phyloP scores from a whole-genome alignment of 1,140 invertebrate genomes.

The Zaprionus kolodkinae region DNA sequence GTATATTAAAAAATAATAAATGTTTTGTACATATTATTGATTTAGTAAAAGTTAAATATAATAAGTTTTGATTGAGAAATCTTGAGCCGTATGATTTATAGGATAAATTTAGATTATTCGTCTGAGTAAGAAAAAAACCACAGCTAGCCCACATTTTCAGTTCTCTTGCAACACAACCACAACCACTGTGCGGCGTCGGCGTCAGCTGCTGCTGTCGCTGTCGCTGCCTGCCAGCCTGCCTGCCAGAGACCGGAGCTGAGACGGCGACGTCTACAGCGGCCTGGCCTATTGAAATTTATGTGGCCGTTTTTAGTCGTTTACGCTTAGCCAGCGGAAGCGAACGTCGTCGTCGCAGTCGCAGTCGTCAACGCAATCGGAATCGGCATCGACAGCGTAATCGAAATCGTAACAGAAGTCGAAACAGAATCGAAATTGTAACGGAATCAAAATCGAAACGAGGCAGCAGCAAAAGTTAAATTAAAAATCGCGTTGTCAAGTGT shows the following conservation, averaged over 20 bases:
- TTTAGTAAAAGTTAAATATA: no score
- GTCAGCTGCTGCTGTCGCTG: slow-evolving; percentile 42
- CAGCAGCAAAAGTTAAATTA: not conserved
- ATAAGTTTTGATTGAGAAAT: not conserved
- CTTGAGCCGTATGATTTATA: no score
- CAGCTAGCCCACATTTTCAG: not conserved
- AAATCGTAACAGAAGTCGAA: slow-evolving; percentile 1
- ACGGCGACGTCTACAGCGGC: not conserved
- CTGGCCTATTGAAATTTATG: slow-evolving; percentile 82
- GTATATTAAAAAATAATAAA: no score
- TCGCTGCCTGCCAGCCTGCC: slow-evolving; percentile 8
- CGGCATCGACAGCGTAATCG: no score
- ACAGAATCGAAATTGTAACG: not conserved
- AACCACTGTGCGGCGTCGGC: slow-evolving; percentile 41
- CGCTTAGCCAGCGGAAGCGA: slow-evolving; percentile 81
- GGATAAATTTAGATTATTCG: no score
- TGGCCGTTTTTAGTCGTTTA: slow-evolving; percentile 81
- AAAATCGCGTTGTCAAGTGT: slow-evolving; percentile 25
- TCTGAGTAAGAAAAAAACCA: not conserved
- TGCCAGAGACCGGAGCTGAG: slow-evolving; percentile 37
- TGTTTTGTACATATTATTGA: no score
- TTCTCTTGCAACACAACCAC: no score
- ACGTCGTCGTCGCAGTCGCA: slow-evolving; percentile 50
- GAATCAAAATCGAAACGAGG: slow-evolving; percentile 6
- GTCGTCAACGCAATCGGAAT: slow-evolving; percentile 7